A percentile compares a stretch with the other conserved stretches of the same genome.
Conservation (phyloP, 2,888 invertebrate genomes). For the Scrobipalpa costella region DNA sequence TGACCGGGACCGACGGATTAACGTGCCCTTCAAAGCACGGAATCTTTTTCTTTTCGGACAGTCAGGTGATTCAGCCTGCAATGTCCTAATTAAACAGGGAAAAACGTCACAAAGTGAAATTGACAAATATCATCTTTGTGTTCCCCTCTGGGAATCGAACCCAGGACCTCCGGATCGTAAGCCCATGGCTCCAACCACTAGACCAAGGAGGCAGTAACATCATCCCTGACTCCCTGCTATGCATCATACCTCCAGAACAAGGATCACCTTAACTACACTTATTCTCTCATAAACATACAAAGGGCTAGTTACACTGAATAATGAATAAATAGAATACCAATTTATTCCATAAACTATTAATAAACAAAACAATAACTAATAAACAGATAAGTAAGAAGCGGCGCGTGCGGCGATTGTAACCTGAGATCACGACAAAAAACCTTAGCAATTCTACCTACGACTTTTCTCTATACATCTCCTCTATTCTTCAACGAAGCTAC, state of each 20-base stretch:
- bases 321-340: conserved; percentile 4
- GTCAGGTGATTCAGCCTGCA: no score
- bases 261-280: background rate
- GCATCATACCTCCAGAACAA: background rate
- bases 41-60: no score
- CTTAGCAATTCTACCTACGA: background rate
- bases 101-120: no score
- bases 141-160: no score
- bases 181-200: no score
- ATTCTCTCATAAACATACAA: background rate
- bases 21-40: no score
- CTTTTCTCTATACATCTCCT: background rate
- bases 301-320: background rate
- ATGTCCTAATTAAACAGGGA: no score
- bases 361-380: conserved; percentile 19
- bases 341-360: background rate
- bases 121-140: no score
- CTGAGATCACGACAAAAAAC: background rate
- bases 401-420: conserved; percentile 1
- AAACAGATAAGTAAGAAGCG: conserved; percentile 9
- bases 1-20: no score
- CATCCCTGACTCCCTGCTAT: no score
- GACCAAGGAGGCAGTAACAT: no score
- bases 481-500: background rate
- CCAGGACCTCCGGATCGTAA: no score